A percentile compares a stretch with the other conserved stretches of the same genome.
Conservation (phyloP, 1,140 invertebrate genomes). For the Leptinotarsa defecta region DNA sequence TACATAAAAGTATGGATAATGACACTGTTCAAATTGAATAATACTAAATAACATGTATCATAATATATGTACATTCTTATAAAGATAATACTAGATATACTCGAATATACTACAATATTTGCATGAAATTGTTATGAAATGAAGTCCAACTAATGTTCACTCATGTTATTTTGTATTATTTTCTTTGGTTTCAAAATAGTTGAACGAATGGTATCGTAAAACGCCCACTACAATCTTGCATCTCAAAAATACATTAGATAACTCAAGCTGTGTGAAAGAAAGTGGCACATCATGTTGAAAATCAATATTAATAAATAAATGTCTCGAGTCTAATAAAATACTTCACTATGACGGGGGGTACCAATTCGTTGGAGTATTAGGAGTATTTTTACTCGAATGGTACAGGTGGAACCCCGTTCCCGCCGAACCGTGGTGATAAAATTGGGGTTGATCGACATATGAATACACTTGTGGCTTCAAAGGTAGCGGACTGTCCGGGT, state of each 20-base stretch:
- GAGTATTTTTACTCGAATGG: slow-evolving; percentile 73
- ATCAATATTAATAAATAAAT: slow-evolving; percentile 36
- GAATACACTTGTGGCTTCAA: slow-evolving; percentile 90
- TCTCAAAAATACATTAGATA: slow-evolving; percentile 27
- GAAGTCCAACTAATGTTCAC: slow-evolving; percentile 31
- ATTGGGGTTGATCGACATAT: slow-evolving; percentile 77
- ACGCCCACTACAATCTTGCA: slow-evolving; percentile 36
- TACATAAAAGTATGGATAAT: slow-evolving; percentile 21
- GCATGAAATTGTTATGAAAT: slow-evolving; percentile 33
- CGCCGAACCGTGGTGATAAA: slow-evolving; percentile 74
- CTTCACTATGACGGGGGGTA: slow-evolving; percentile 74
- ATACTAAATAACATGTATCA: slow-evolving; percentile 47
- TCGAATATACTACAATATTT: slow-evolving; percentile 38
- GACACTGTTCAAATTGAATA: slow-evolving; percentile 35
- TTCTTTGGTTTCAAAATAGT: slow-evolving; percentile 55
- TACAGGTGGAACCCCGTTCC: slow-evolving; percentile 86
- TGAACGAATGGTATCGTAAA: slow-evolving; percentile 39
- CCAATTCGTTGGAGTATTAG: slow-evolving; percentile 67
- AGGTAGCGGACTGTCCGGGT: slow-evolving; percentile 75
- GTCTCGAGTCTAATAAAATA: slow-evolving; percentile 28
- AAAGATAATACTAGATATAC: slow-evolving; percentile 36
- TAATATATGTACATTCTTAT: slow-evolving; percentile 30
- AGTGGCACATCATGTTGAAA: slow-evolving; percentile 34
- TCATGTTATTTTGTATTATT: slow-evolving; percentile 48
- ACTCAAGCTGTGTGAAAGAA: slow-evolving; percentile 42